These are phyloP conservation scores for Nettapus auritus DNA, from an alignment of 2,113 vertebrate genomes.

Conservation along the genomic window DNA sequence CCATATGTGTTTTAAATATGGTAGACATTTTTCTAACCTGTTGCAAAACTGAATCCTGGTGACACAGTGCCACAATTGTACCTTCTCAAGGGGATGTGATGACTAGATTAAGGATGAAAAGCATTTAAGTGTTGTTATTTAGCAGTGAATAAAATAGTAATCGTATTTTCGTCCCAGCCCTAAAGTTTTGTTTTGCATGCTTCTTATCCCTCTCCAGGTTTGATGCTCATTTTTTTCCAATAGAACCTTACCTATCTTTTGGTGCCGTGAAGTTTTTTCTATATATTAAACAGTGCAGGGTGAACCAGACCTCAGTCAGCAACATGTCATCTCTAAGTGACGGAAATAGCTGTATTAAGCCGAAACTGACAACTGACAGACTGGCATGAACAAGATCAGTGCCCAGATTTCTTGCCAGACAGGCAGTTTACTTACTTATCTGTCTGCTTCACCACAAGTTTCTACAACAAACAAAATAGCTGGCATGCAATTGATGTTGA, in stretches of 20 bases:
- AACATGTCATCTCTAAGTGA: background rate
- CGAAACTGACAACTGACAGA: background rate
- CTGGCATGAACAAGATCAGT: slow-evolving; percentile 9
- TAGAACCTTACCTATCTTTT: background rate
- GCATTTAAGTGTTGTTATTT: background rate
- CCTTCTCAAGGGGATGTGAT: background rate
- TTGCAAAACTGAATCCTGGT: background rate
- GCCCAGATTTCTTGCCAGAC: background rate
- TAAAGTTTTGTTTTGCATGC: background rate
- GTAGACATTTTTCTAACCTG: background rate
- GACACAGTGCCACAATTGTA: background rate
- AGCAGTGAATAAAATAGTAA: background rate
- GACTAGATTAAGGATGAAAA: background rate
- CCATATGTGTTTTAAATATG: background rate
- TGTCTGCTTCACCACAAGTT: slow-evolving; percentile 14
- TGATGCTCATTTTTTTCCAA: background rate
- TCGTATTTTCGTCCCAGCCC: background rate
- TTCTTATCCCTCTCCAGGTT: background rate
- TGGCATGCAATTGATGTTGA: slow-evolving; percentile 7
- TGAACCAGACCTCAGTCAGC: background rate
- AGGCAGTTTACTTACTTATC: background rate
- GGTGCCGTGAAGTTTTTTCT: background rate
- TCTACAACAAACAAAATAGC: slow-evolving; percentile 41
- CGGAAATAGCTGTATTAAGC: background rate
- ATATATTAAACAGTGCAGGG: background rate